Conservation (phyloP, 2,888 invertebrate genomes). For the Dolichomitus sp. region DNA sequence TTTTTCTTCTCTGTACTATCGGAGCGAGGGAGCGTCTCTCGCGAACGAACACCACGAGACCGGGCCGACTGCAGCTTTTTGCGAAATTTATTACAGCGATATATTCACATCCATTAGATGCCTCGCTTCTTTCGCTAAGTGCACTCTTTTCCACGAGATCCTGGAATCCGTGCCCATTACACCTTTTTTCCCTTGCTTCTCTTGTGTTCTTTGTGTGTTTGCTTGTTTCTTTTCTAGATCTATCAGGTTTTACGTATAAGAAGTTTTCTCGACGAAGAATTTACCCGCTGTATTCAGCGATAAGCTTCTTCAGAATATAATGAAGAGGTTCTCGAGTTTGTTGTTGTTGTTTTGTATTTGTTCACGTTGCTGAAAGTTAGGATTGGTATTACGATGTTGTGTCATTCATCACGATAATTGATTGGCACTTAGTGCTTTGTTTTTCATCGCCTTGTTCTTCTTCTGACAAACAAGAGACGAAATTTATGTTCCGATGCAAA, state of each 20-base stretch:
- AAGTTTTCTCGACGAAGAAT: conserved; percentile 20
- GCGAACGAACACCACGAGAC: conserved; percentile 55
- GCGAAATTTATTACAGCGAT: conserved; percentile 85
- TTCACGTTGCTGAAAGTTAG: background rate
- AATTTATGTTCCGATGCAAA: background rate
- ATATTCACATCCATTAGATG: conserved; percentile 86
- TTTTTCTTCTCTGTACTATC: conserved; percentile 21
- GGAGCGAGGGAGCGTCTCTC: conserved; percentile 31
- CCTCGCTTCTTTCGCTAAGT: conserved; percentile 80
- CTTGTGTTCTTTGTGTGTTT: conserved; percentile 35
- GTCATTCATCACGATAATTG: background rate
- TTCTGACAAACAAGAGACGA: background rate
- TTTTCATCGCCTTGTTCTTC: background rate
- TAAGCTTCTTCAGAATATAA: conserved; percentile 3
- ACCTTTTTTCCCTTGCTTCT: conserved; percentile 27
- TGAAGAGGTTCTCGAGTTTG: conserved; percentile 4
- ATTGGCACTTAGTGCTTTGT: background rate
- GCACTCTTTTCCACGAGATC: conserved; percentile 73
- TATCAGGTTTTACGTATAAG: background rate
- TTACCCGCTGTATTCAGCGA: background rate
- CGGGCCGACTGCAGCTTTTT: conserved; percentile 78
- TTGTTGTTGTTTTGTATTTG: background rate
- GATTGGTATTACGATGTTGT: background rate
- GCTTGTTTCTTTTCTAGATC: conserved; percentile 8
- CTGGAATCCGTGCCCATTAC: conserved; percentile 67